Conservation (phyloP, 2,113 vertebrate genomes). For the Corvus hawaiiensis region DNA sequence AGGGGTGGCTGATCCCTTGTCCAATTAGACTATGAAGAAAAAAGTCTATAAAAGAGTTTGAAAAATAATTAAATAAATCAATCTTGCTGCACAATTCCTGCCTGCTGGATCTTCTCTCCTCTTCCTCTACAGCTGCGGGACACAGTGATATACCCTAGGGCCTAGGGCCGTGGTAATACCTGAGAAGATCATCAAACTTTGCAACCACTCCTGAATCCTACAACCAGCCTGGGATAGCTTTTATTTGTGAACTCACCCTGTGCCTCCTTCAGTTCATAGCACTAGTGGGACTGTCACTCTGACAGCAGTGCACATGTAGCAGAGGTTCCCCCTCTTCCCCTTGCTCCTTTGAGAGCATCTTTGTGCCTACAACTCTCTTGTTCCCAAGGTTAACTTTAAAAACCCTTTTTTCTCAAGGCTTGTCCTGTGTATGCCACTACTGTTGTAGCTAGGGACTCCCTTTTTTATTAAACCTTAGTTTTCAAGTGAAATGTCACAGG, state of each 20-base stretch:
- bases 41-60: no score
- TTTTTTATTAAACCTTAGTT: background rate
- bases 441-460: background rate
- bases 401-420: background rate
- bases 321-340: background rate
- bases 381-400: background rate
- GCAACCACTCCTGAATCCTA: background rate
- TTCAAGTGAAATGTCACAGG: slow-evolving; percentile 9
- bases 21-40: no score
- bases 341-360: background rate
- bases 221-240: background rate
- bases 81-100: no score
- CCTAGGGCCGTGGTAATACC: no score
- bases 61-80: no score
- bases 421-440: background rate
- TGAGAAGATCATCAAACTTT: background rate
- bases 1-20: no score
- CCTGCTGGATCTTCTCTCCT: no score
- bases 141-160: no score
- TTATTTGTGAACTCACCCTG: background rate
- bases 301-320: fast-evolving
- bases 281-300: background rate
- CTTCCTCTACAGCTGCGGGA: no score
- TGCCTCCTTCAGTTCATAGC: background rate
- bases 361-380: background rate